Evolutionary conservation across 2,797 vertebrate species (phyloP), one percentile per base, ranked within the genome.

Genomic region (Atherinosoma microstoma): DNA sequence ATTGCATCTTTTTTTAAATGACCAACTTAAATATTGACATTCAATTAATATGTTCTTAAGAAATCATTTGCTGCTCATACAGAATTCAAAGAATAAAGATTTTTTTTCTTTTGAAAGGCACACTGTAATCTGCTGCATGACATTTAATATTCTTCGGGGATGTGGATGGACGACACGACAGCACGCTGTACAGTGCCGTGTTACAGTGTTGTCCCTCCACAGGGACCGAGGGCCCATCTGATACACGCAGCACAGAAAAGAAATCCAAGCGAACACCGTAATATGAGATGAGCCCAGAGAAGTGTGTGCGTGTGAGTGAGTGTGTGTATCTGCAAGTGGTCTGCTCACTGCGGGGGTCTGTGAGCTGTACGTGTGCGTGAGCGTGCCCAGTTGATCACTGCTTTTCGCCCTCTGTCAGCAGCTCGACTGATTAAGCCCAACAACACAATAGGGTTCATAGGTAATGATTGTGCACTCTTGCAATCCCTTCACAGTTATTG

Each of bases 401-500:
- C 84, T 84, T 78, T 73, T 90, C 83, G 74, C 86, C 85, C 90
- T 82, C 91, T 87, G 93, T 92, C 90, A 89, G 89, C 91, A 91
- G 90, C 92, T 87, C 88, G 40, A 83, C 93, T 93, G 93, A 94
- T 94, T 93, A 93, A 92, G 85, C 90, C 88, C 85, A 82, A 80
- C 91, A 92, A 90, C 94, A 94, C 93, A 94, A 94, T 92, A 78
- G 92, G 91, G 87, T 93, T 92, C 91, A 92, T 91, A 91, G 93
- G 92, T 93, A 93, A 94, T 94, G 93, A 95, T 95, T 93, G 92
- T 94, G 90, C 93, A 86, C 91, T 91, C 92, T 94, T 94, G 93
- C 93, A 92, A 94, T 94, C 92, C 93, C 91, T 92, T 92, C 92
- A 92, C 92, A 94, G 92, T 94, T 94, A 95, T 94, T 94, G 93